phyloP scores from a whole-genome alignment of 2,797 vertebrate genomes.

The Florisuga fusca region DNA sequence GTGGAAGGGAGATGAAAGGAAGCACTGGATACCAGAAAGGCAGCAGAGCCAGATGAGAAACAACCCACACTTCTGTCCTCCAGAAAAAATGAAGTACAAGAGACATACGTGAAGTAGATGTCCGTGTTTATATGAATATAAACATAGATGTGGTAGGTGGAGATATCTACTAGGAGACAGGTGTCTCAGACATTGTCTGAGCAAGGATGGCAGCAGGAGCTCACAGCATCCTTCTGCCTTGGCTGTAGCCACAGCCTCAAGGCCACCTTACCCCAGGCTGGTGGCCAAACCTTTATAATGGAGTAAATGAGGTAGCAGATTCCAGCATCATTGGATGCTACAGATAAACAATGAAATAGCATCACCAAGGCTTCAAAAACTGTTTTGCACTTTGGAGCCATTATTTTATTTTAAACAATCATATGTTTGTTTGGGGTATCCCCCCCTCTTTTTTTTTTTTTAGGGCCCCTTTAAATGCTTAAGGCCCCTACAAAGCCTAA shows the following conservation, averaged over 20 bases:
- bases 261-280: accelerated
- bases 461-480: neutral
- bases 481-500: neutral
- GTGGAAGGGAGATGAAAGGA: neutral
- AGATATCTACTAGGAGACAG: accelerated
- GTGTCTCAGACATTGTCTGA: accelerated
- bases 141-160: accelerated
- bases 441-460: no score
- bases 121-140: accelerated
- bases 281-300: neutral
- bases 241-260: neutral
- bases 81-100: neutral
- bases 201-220: neutral
- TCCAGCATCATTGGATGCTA: neutral
- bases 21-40: neutral
- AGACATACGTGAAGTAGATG: neutral
- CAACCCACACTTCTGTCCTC: neutral
- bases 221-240: accelerated
- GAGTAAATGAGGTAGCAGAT: neutral
- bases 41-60: neutral
- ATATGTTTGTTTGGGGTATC: no score
- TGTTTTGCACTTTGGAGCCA: neutral
- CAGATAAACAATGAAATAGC: neutral
- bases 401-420: neutral
- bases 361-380: neutral